Evolutionary conservation across 2,888 invertebrate species (phyloP), one percentile per base, ranked within the genome.

Genomic region (Priapulus caudatus): DNA sequence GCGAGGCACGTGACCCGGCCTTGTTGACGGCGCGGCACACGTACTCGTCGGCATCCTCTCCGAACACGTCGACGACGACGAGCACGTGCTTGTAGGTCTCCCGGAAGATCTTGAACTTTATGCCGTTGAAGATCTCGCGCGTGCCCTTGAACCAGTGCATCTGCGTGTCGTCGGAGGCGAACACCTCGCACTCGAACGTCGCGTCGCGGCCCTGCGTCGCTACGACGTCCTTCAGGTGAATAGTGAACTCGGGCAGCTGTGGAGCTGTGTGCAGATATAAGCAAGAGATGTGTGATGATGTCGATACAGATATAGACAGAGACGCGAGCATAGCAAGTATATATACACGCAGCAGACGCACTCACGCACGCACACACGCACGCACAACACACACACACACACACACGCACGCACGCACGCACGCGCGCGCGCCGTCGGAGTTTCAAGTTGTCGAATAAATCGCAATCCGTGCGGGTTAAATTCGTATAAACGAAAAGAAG

Each of bases 1-100:
- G 79, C n/a, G 93, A 92, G 51, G 90, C 88, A 73, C 92, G 88
- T 23, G 87, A 83, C 21, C 98, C 98, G 15, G 87, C 95, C 64
- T 84, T 83, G 75, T 98, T 99, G 56, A 84, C 84, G 1, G 95
- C 98, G 52, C 93, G 81, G 67, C 92, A 91, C 10, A 88, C 83
- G 71, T 99, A 99, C 72, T 98, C 97, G 72, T 98, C 98, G 0
- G 93, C 92, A 73, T 99, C 98, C 70, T 98, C 98, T 0, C 93
- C 92, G 71, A 84, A 93, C 2, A 95, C 86, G 65, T 95, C 91
- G 67, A 85, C 83, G 19, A 99, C 86, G 0, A 86, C 82, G 19
- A 98, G 79, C 68, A 83, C 84, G 67, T 92, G 83, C 1, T 68
- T 73, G 62, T 93, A 74, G 4, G 90, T 93, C 67, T 97, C 95